Evolutionary conservation across 2,113 vertebrate species (phyloP), one percentile per base, ranked within the genome.

Genomic region (Otocyon megalotis): DNA sequence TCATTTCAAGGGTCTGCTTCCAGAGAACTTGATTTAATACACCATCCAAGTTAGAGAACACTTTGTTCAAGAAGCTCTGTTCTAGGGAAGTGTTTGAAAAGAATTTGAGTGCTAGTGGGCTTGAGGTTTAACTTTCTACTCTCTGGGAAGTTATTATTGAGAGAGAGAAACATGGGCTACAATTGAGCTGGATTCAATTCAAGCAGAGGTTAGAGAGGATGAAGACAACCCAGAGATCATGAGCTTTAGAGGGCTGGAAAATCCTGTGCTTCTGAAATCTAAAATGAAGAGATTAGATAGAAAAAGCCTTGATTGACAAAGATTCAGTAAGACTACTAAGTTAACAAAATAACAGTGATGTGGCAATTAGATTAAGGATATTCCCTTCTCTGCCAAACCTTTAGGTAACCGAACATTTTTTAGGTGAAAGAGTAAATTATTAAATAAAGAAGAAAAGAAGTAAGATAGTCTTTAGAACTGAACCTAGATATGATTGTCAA

Each of bases 341-440:
- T 32, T 79, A 91, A 65, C 48, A 83, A 74, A 35, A 63, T 48
- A 56, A 50, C 24, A 32, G 53, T 56, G 30, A 24, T 94, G 88
- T 53, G 48, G 91, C 62, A 95, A 92, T 54, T 71, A 58, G 37
- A 80, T 79, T 91, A 65, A 56, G 22, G 37, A 76, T 74, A 4
- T 43, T 37, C 13, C 28, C 56, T 88, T 54, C 32, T 50, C n/a
- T 86, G 72, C 24, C 10, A 71, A 43, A 65, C n/a, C 56, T 37
- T 22, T 37, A 58, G 58, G 72, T 88, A 84, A 50, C 30, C 1
- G n/a, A 50, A 22, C 4, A 43, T 37, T 15, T 80, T 90, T 53
- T 16, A 92, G 94, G 77, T 89, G 32, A 92, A 96, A 89, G 79
- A 85, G 72, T 54, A 76, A 76, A 89, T 58, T 30, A 53, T 50